These are phyloP conservation scores for Polydrusus pterygomalis DNA, from an alignment of 2,888 invertebrate species.

Conservation along the genomic window DNA sequence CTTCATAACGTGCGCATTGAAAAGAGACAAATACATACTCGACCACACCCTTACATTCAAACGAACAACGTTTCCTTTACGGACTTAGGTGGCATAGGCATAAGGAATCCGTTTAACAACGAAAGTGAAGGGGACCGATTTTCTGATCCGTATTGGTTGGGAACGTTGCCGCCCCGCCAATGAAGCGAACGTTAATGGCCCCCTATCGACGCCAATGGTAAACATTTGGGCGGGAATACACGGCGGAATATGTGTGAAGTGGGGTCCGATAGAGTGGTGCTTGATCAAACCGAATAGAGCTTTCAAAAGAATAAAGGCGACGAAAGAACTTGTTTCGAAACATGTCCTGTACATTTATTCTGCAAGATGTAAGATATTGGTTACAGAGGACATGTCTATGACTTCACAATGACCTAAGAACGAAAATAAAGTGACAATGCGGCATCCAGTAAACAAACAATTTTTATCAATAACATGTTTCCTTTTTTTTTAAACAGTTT, in stretches of 20 bases:
- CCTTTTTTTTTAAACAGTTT: too few species aligned
- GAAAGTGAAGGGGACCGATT: conserved; percentile 10
- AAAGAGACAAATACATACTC: not conserved
- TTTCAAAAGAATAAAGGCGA: too few species aligned
- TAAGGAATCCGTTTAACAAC: conserved; percentile 19
- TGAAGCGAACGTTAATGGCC: conserved; percentile 21
- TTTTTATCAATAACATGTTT: too few species aligned
- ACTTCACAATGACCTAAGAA: too few species aligned
- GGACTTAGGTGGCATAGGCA: not conserved
- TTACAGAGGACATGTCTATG: too few species aligned
- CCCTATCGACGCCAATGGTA: conserved; percentile 26
- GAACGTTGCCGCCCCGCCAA: conserved; percentile 9
- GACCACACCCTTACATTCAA: not conserved
- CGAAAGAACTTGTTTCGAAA: not conserved
- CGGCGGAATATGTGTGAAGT: not conserved
- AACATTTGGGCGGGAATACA: conserved; percentile 21
- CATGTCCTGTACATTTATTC: too few species aligned
- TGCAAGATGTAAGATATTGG: too few species aligned
- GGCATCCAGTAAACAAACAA: too few species aligned
- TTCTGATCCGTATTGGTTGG: conserved; percentile 15
- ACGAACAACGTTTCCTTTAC: not conserved
- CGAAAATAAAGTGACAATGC: too few species aligned
- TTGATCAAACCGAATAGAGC: conserved; percentile 2
- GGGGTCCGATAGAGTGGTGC: conserved; percentile 1
- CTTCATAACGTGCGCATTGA: not conserved